A percentile compares a stretch with the other conserved stretches of the same genome.
Conservation (phyloP, 2,797 vertebrate species). For the Anolis apletophallus region DNA sequence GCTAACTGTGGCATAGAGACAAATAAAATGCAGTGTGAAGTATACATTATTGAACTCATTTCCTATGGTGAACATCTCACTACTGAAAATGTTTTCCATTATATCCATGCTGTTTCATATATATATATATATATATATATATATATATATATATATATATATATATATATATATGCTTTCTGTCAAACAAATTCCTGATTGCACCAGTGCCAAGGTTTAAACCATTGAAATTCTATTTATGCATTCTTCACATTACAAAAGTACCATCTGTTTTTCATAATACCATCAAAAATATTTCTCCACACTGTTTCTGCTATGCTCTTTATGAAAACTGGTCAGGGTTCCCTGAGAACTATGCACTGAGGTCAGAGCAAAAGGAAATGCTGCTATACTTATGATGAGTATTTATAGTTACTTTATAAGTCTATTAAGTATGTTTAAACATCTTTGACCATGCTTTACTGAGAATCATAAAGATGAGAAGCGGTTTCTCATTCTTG, state of each 20-base stretch:
- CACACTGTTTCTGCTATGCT: slow-evolving; percentile 15
- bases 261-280: slow-evolving; percentile 25
- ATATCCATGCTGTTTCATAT: slow-evolving; percentile 17
- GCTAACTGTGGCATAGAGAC: not conserved
- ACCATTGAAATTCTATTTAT: slow-evolving; percentile 3
- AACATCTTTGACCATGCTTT: not conserved
- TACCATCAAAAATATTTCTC: slow-evolving; percentile 1
- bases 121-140: too few relatives aligned
- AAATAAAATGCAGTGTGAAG: not conserved
- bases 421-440: not conserved
- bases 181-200: not conserved
- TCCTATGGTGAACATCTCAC: not conserved
- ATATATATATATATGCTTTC: slow-evolving; percentile 23
- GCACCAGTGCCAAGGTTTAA: slow-evolving; percentile 22
- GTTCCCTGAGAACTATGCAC: not conserved
- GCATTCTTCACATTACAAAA: slow-evolving; percentile 17
- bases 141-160: not conserved
- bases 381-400: not conserved
- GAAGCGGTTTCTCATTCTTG: not conserved
- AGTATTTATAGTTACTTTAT: not conserved
- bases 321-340: slow-evolving; percentile 17
- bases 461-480: not conserved
- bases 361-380: slow-evolving; percentile 22
- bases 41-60: not conserved
- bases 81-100: not conserved